Evolutionary conservation across 2,113 vertebrate genomes (phyloP), one percentile per base, ranked within the genome.

Genomic region (Leptobrachium leishanense): DNA sequence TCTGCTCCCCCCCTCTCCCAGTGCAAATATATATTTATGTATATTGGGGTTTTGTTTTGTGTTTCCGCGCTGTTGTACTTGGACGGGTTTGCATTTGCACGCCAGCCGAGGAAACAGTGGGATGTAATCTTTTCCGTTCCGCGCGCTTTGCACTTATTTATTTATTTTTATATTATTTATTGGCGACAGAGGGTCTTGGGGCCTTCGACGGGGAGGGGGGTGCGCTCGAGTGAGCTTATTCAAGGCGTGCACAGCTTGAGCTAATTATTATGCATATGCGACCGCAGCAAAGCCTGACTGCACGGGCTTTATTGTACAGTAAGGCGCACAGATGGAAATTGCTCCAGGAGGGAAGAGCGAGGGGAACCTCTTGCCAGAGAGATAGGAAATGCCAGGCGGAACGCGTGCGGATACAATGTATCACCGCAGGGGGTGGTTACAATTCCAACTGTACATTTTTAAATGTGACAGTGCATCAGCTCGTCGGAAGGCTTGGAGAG

Each of bases 161-260:
- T 59, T 59, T 59, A 12, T 59, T 57, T 69, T 46, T 62, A 12
- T 0, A 54, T 39, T 31, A 77, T 69, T 69, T 68, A 77, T 77
- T 46, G 62, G n/a, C 20, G 10, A 13, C n/a, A 42, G 42, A 69
- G 76, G 43, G 20, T 15, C 55, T 15, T 8, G 2, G 9, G 76
- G 55, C 43, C 55, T 53, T 64, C 68, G 13, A 11, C 54, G 40
- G 57, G 76, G 50, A 20, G 42, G n/a, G n/a, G n/a, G n/a, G n/a
- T n/a, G n/a, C n/a, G 43, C 31, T 43, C 11, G 9, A 40, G 63
- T 41, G 31, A 72, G 31, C 13, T 53, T 78, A 78, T 78, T 78
- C 64, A 78, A 78, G 44, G 31, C 76, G 9, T 2, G 68, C 55
- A 77, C 76, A 78, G 76, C 70, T 78, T 78, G 76, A 31, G 31